phyloP scores from a whole-genome alignment of 2,888 invertebrate genomes.

The Allophyes oxyacanthae region DNA sequence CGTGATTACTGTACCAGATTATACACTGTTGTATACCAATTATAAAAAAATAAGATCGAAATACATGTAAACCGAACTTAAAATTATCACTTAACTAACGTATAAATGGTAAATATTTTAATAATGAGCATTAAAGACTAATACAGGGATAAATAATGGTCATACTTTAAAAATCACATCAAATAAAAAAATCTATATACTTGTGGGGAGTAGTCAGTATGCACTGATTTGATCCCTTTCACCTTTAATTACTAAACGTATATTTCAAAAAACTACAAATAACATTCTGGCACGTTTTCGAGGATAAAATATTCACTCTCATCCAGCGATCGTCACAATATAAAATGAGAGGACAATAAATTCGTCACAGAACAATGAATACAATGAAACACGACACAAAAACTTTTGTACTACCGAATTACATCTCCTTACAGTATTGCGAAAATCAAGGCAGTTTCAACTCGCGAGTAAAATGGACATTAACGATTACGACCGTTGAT shows the following conservation, averaged over 20 bases:
- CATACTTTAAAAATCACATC: conserved; percentile 82
- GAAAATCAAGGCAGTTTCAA: conserved; percentile 70
- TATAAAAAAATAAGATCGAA: conserved; percentile 72
- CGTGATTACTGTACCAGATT: conserved; percentile 74
- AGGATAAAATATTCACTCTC: conserved; percentile 73
- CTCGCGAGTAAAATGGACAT: conserved; percentile 61
- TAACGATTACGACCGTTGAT: conserved; percentile 53
- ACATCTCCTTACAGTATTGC: conserved; percentile 66
- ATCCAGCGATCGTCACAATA: conserved; percentile 74
- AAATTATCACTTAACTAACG: conserved; percentile 78
- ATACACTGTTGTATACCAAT: conserved; percentile 62
- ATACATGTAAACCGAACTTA: conserved; percentile 77
- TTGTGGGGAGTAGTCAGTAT: conserved; percentile 64
- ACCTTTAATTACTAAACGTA: conserved; percentile 72
- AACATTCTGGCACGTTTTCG: conserved; percentile 86
- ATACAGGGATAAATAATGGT: conserved; percentile 85
- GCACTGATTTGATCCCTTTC: conserved; percentile 75
- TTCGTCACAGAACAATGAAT: conserved; percentile 79
- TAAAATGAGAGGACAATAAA: conserved; percentile 73
- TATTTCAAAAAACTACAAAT: conserved; percentile 81
- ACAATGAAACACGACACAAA: conserved; percentile 70
- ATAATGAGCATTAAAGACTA: conserved; percentile 87
- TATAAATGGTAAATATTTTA: conserved; percentile 86
- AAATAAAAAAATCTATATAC: conserved; percentile 70
- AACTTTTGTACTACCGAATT: conserved; percentile 82